Evolutionary conservation across 2,113 vertebrate genomes (phyloP).

Genomic region (Mastomys natalensis): DNA sequence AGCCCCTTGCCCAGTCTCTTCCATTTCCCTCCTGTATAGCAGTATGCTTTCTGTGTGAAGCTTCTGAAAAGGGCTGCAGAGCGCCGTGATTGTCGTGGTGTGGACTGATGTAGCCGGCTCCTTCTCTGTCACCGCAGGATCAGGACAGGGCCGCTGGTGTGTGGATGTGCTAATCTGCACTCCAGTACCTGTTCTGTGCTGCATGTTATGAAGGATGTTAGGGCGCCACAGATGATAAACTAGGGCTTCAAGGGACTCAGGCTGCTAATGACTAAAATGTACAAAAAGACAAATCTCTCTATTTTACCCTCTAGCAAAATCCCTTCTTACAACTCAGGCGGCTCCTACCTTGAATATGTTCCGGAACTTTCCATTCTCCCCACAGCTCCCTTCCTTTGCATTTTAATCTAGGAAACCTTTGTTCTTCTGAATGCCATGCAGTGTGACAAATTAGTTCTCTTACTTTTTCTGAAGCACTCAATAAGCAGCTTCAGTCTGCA

Average conservation of each 20-base stretch:
- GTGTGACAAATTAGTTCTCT: slow-evolving; percentile 69
- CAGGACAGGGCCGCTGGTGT: neutral
- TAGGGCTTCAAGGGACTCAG: slow-evolving; percentile 55
- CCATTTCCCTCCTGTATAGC: rapidly evolving
- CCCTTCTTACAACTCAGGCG: slow-evolving; percentile 29
- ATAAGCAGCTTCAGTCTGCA: slow-evolving; percentile 38
- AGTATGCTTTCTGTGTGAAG: neutral
- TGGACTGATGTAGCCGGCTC: neutral
- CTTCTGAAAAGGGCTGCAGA: neutral
- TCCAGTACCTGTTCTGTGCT: slow-evolving; percentile 14
- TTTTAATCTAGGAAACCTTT: slow-evolving; percentile 67
- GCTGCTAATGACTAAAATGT: slow-evolving; percentile 57
- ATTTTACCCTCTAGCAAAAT: slow-evolving; percentile 41
- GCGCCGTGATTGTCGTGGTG: neutral
- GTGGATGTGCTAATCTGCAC: neutral
- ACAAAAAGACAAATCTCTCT: slow-evolving; percentile 57
- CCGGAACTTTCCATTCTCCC: slow-evolving; percentile 57
- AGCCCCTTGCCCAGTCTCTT: neutral
- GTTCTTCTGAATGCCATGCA: slow-evolving; percentile 71
- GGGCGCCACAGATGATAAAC: slow-evolving; percentile 56
- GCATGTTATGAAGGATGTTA: neutral
- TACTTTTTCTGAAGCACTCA: slow-evolving; percentile 64
- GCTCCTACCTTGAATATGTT: slow-evolving; percentile 30
- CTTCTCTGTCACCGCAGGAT: neutral
- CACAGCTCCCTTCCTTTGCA: slow-evolving; percentile 54